Evolutionary conservation across 2,888 invertebrate species (phyloP), one percentile per base, ranked within the genome.

Genomic region (Allacma fusca): DNA sequence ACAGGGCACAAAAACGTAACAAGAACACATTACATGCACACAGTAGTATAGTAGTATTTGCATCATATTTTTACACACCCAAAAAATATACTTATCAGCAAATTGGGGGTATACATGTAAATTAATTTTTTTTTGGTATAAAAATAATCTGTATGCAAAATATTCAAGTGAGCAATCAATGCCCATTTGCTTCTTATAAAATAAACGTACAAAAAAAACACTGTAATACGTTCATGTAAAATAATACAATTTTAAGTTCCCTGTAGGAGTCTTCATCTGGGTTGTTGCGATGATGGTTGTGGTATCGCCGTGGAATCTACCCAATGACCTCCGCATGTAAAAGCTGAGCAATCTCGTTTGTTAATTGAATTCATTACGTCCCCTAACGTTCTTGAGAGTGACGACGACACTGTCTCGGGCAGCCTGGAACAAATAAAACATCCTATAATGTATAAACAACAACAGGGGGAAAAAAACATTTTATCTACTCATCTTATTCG

Each of bases 301-400:
- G 79, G 69, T n/a, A 78, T 64, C 26, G 68, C 67, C 59, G 79
- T 81, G 5, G 72, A 34, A 59, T 81, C 81, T n/a, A 81, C 80
- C 76, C 75, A 78, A 68, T 80, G 78, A 75, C 79, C 79, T 21
- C 80, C 80, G 67, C 80, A 84, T 26, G 83, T 80, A 72, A 79
- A 84, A 40, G 81, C 77, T 67, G 84, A 83, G 64, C 84, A 84
- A 75, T 84, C 83, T 62, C 79, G 79, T 57, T 79, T 78, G 67
- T 80, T 76, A 70, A 84, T 82, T 40, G 83, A 76, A 19, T 79
- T 79, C 24, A 84, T 78, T 19, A 84, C 80, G 59, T 81, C 83
- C 28, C 81, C 80, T 70, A 80, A 79, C 19, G 80, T 80, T 57
- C 79, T 70, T 12, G 81, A 81, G 21, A 83, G 79, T 19, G 82